Evolutionary conservation across 2,797 vertebrate species (phyloP).

Genomic region (Helostoma temminkii): DNA sequence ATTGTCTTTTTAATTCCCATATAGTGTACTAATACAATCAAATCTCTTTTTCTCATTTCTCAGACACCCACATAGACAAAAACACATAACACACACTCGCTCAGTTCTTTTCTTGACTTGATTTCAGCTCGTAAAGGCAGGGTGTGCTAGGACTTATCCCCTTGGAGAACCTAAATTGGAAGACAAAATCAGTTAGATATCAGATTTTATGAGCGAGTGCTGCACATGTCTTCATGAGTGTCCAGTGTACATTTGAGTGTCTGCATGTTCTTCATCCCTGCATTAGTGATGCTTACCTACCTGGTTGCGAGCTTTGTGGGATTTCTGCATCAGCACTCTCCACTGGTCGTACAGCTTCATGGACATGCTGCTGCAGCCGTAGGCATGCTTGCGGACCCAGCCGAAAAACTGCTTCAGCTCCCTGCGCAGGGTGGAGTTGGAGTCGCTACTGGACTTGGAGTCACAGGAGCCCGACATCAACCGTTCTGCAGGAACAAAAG

Average conservation of each 20-base stretch:
- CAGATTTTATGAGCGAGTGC: conserved; percentile 16
- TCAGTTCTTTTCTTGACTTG: conserved; percentile 50
- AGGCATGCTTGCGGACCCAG: conserved; percentile 97
- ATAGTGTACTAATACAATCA: conserved; percentile 56
- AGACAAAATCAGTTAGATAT: conserved; percentile 64
- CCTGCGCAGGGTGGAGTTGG: conserved; percentile 94
- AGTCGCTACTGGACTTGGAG: conserved; percentile 88
- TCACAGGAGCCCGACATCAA: conserved; percentile 84
- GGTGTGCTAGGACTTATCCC: conserved; percentile 87
- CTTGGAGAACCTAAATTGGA: conserved; percentile 86
- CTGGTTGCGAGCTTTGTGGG: conserved; percentile 98
- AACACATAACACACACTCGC: conserved; percentile 49
- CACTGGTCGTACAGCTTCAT: conserved; percentile 99
- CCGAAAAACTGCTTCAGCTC: conserved; percentile 99
- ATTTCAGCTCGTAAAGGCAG: conserved; percentile 50
- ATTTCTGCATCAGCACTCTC: conserved; percentile 98
- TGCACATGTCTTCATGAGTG: conserved; percentile 8
- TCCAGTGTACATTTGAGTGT: conserved; percentile 12
- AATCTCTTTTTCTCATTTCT: conserved; percentile 42
- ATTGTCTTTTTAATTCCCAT: conserved; percentile 65
- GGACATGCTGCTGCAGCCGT: conserved; percentile 95
- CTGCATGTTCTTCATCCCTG: conserved; percentile 22
- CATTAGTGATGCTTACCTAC: conserved; percentile 87
- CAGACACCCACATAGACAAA: conserved; percentile 50
- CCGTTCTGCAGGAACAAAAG: conserved; percentile 80